A percentile compares a stretch with the other conserved stretches of the same genome.
These are phyloP conservation scores for Bradypodion ventrale DNA, from an alignment of 2,797 vertebrate species.

Conservation along the genomic window DNA sequence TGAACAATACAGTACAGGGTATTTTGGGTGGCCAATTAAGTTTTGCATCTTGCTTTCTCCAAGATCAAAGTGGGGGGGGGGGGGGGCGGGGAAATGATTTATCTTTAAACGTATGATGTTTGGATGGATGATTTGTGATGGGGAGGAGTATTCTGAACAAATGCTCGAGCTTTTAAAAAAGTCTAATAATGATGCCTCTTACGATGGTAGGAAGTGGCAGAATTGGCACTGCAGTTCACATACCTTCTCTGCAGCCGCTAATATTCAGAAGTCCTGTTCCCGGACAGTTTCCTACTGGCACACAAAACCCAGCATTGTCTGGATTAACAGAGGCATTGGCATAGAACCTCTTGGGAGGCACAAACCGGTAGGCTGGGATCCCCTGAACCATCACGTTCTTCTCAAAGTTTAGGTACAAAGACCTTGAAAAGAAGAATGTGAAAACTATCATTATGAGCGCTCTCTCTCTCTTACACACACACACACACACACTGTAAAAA, in stretches of 20 bases:
- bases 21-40: neutral
- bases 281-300: slow-evolving; percentile 86
- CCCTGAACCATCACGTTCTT: slow-evolving; percentile 80
- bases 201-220: neutral
- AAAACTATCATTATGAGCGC: too few species aligned
- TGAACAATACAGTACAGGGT: too few species aligned
- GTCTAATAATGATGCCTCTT: too few species aligned
- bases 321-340: slow-evolving; percentile 85
- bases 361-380: slow-evolving; percentile 86
- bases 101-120: too few species aligned
- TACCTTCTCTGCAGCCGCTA: slow-evolving; percentile 90
- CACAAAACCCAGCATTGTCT: slow-evolving; percentile 91
- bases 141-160: neutral
- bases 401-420: slow-evolving; percentile 86
- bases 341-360: slow-evolving; percentile 82
- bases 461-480: too few species aligned
- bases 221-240: neutral
- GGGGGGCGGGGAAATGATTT: too few species aligned
- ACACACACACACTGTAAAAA: neutral
- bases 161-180: too few species aligned
- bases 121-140: neutral
- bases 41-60: neutral
- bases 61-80: accelerated
- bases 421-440: slow-evolving; percentile 74
- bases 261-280: slow-evolving; percentile 89